Base-by-base conservation (phyloP, 2,797 vertebrate species). In the Craterocephalus amniculus region DNA sequence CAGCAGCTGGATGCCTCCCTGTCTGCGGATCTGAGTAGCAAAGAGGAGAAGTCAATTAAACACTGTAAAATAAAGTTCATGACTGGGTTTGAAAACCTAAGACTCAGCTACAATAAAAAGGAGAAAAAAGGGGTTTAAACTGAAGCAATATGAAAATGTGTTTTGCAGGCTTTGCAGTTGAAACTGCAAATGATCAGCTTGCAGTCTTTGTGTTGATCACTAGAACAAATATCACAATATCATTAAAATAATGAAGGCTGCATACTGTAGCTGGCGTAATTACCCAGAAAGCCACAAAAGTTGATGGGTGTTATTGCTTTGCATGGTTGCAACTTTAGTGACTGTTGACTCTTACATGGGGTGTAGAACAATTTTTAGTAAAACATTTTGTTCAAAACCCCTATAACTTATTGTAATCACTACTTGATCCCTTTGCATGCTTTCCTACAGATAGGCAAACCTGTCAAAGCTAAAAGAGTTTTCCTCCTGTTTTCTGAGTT, bases 1-100 rank as follows among this genome's bases (percentile, higher is more conserved):
- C 87, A 99, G 91, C 77, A 99, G 95, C 59, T 98, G 98, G 83
- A 99, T 96, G 59, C 98, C 98, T 0, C 98, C 98, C 91, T 98
- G 97, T 90, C 97, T 94, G 80, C 98, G 95, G 88, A 99, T 99
- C 98, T 99, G 93, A 61, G 10, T 22, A 60, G 54, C 2, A 73
- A 49, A 79, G 6, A 65, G 29, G 68, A 2, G 0, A 1, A 26
- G 45, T 55, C 7, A 76, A 18, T 65, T 16, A 58, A 65, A 62
- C 36, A 76, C 63, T 77, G 36, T 54, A 61, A 31, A 54, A 76
- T 76, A 69, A 55, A 74, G 73, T 69, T 85, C 89, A 87, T 87
- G 74, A 70, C 63, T 68, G 69, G 62, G 73, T 83, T 81, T 29
- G 65, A 52, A 69, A 81, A 81, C 81, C 73, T 69, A 40, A 77